Conservation (phyloP, 2,113 vertebrate species). For the Lepidothrix coronata region DNA sequence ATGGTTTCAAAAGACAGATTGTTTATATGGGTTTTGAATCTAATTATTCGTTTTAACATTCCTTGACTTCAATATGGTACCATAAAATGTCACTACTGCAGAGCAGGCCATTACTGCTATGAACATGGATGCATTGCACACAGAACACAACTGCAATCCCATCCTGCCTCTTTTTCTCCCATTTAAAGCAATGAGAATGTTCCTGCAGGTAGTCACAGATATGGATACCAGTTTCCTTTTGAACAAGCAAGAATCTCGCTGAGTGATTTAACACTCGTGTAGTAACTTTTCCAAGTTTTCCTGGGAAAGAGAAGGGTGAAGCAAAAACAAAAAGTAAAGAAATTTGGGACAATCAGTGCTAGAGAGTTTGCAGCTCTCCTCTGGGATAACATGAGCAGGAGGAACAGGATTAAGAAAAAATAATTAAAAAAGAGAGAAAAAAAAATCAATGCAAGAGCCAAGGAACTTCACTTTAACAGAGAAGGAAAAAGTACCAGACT, state of each 20-base stretch:
- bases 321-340: not conserved
- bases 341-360: not conserved
- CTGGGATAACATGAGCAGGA: not conserved
- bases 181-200: not conserved
- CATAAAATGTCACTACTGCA: not conserved
- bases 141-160: not conserved
- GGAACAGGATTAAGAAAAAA: not conserved
- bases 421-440: not conserved
- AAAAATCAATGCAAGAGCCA: not conserved
- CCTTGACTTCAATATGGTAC: not conserved
- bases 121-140: not conserved
- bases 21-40: not conserved
- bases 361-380: not conserved
- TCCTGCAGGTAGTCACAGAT: not conserved
- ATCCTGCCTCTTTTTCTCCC: not conserved
- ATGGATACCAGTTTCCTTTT: not conserved
- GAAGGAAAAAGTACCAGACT: conserved; percentile 44
- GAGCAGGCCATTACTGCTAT: not conserved
- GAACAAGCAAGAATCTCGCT: not conserved
- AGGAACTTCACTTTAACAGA: not conserved
- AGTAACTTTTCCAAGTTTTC: not conserved
- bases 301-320: not conserved
- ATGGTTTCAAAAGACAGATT: not conserved
- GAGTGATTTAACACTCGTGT: not conserved
- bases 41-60: not conserved